These are phyloP conservation scores for Perizoma flavofasciatum DNA, from an alignment of 2,888 invertebrate genomes.

Conservation along the genomic window DNA sequence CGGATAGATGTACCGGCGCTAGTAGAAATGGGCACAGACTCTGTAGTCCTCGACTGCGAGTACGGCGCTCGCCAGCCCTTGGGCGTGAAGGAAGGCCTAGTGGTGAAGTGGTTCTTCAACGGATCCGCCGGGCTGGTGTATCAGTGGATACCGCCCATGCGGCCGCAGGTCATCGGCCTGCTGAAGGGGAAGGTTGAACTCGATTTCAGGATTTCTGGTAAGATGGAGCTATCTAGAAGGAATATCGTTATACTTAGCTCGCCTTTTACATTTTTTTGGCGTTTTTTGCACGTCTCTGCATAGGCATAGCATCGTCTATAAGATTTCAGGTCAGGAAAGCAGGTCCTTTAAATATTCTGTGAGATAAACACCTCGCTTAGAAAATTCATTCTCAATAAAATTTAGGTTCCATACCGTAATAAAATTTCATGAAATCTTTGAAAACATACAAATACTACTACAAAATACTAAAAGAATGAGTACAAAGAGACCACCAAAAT, in stretches of 20 bases:
- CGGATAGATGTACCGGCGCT: constrained; percentile 69
- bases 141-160: constrained; percentile 78
- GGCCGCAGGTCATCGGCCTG: constrained; percentile 75
- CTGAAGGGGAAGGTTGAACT: constrained; percentile 76
- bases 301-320: background rate
- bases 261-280: too few species aligned
- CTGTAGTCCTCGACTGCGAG: constrained; percentile 67
- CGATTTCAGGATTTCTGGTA: constrained; percentile 72
- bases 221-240: constrained; percentile 26
- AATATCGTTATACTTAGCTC: background rate
- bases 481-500: too few species aligned
- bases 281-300: too few species aligned
- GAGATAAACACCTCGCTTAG: too few species aligned
- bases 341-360: too few species aligned
- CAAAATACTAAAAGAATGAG: too few species aligned
- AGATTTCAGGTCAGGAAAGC: background rate
- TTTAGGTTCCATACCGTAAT: too few species aligned
- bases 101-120: constrained; percentile 81
- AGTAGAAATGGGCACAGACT: constrained; percentile 68
- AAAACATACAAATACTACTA: too few species aligned
- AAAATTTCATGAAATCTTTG: too few species aligned
- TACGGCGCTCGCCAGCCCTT: constrained; percentile 52
- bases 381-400: too few species aligned
- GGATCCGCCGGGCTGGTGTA: constrained; percentile 73
- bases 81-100: constrained; percentile 58